Evolutionary conservation across 2,113 vertebrate species (phyloP).

Genomic region (Lophura nycthemera): DNA sequence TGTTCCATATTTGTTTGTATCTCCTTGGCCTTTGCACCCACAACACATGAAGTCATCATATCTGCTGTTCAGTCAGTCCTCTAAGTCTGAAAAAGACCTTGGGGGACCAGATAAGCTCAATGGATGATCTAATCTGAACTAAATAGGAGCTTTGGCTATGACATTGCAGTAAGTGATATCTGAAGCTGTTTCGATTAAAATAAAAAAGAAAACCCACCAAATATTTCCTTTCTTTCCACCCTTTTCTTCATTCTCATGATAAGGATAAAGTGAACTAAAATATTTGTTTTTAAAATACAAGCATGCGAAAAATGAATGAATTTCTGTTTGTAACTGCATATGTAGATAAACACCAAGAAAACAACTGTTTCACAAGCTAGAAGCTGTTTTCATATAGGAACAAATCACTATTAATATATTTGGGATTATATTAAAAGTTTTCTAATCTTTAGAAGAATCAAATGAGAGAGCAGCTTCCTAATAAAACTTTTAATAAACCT

Average conservation of each 20-base stretch:
- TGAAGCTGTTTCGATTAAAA: background rate
- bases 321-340: background rate
- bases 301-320: background rate
- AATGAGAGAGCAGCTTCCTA: background rate
- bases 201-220: background rate
- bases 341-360: background rate
- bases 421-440: background rate
- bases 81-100: background rate
- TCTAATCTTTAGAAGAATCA: background rate
- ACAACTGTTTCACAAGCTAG: background rate
- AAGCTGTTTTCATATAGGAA: background rate
- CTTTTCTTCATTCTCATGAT: background rate
- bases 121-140: background rate
- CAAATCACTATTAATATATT: background rate
- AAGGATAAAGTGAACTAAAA: background rate
- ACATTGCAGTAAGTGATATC: background rate
- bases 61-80: background rate
- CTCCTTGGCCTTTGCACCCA: background rate
- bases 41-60: background rate
- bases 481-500: constrained; percentile 13
- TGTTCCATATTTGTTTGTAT: background rate
- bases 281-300: background rate
- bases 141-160: background rate
- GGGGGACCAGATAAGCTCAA: background rate
- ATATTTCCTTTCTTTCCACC: background rate